A percentile compares a stretch with the other conserved stretches of the same genome.
Evolutionary conservation across 1,140 invertebrate species (phyloP).

Genomic region (Berghia stephanieae): DNA sequence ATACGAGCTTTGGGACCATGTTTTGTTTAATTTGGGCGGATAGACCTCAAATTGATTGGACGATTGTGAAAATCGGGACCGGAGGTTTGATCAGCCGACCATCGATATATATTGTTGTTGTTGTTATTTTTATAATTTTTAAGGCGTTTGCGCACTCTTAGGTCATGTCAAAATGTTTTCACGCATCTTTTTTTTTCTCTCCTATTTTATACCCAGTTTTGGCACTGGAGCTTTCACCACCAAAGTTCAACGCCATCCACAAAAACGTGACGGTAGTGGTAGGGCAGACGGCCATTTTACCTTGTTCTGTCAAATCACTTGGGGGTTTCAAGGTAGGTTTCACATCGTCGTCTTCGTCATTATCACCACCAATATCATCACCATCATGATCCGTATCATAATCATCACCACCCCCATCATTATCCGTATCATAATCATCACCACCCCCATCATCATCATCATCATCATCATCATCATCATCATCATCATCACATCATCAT

Average conservation of each 20-base stretch:
- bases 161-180: too few species aligned
- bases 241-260: constrained; percentile 81
- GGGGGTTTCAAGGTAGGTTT: constrained; percentile 82
- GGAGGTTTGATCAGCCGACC: too few species aligned
- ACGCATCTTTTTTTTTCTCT: too few species aligned
- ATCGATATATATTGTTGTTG: too few species aligned
- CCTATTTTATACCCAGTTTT: too few species aligned
- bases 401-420: neutral
- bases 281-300: constrained; percentile 86
- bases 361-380: neutral
- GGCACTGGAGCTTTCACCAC: too few species aligned
- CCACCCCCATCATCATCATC: neutral
- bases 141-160: too few species aligned
- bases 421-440: neutral
- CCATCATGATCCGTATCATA: neutral
- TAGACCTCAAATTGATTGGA: too few species aligned
- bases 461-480: neutral
- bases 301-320: constrained; percentile 93
- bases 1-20: too few species aligned
- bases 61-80: too few species aligned
- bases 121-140: too few species aligned
- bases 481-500: neutral
- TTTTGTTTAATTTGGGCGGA: too few species aligned
- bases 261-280: constrained; percentile 91
- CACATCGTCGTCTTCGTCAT: neutral